Base-by-base conservation (phyloP, 2,888 invertebrate species). In the Ernsta delagoae region DNA sequence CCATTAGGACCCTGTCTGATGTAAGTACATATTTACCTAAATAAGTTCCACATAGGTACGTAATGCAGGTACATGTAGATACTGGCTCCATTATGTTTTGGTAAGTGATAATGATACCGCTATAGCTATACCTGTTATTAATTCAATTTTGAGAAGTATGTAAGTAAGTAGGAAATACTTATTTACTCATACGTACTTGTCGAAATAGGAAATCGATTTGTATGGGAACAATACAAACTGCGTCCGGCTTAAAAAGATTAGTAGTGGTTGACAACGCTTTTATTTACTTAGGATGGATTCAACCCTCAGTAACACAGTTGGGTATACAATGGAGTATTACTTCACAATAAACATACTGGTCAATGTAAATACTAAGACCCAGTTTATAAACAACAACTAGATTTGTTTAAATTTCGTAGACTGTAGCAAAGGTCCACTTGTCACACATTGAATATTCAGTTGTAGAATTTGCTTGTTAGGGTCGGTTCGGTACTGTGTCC, bases 221-320 rank as follows among this genome's bases (percentile, higher is more conserved):
- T 8, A 50, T 50, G 50, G 7, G 50, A 50, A 50, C 50, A 50
- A 24, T 50, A 8, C 16, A 50, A 24, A 50, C 50, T 12, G 50
- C 16, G 16, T 50, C 12, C 12, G 12, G 6, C 12, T 48, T 48
- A 12, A 48, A 16, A 16, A 48, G 48, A 12, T 48, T 48, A n/a
- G 12, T 48, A 12, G 5, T 12, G 48, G n/a, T 48, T n/a, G 12
- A 48, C 48, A 48, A 48, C 6, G 12, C 12, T 48, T 48, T 48
- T 48, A 48, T 48, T 48, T 48, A 12, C 12, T 48, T 48, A 48
- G 48, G 48, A 48, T 48, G 12, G 48, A 48, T 48, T 48, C 48
- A 48, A 48, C 12, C 12, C 12, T 48, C 12, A 12, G 48, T 16
- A 48, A 48, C 12, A 48, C 12, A 48, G 12, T 12, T 48, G 48